Evolutionary conservation across 2,888 invertebrate genomes (phyloP).

Genomic region (Agonopterix subpropinquella): DNA sequence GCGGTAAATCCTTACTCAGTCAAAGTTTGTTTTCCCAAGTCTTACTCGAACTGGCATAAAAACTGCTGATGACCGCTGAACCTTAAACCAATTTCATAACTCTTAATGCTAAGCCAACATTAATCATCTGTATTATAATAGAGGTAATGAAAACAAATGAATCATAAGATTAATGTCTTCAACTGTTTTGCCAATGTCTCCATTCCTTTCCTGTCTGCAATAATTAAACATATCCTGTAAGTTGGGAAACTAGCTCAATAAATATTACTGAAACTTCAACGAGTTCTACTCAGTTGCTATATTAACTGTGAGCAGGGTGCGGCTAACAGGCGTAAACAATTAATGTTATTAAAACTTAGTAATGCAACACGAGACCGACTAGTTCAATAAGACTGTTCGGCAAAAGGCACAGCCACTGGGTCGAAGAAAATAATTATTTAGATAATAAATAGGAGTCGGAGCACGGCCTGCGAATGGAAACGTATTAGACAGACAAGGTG

Average conservation of each 20-base stretch:
- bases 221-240: constrained; percentile 29
- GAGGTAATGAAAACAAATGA: constrained; percentile 44
- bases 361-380: constrained; percentile 45
- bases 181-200: constrained; percentile 32
- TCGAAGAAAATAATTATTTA: constrained; percentile 68
- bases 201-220: constrained; percentile 30
- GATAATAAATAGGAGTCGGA: constrained; percentile 59
- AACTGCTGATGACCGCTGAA: background rate
- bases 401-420: constrained; percentile 33
- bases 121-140: constrained; percentile 28
- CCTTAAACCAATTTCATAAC: constrained; percentile 16
- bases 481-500: constrained; percentile 70
- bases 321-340: constrained; percentile 60
- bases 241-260: constrained; percentile 52
- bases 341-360: constrained; percentile 67
- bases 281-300: constrained; percentile 31
- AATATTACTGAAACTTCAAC: constrained; percentile 49
- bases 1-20: no score
- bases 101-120: constrained; percentile 23
- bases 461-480: constrained; percentile 61
- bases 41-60: background rate
- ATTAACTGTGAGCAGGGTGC: constrained; percentile 52
- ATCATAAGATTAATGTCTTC: constrained; percentile 42
- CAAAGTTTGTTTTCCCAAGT: no score
- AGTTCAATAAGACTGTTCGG: constrained; percentile 44